Base-by-base conservation (phyloP, 1,140 invertebrate species). In the Drosophila nigrodunni region DNA sequence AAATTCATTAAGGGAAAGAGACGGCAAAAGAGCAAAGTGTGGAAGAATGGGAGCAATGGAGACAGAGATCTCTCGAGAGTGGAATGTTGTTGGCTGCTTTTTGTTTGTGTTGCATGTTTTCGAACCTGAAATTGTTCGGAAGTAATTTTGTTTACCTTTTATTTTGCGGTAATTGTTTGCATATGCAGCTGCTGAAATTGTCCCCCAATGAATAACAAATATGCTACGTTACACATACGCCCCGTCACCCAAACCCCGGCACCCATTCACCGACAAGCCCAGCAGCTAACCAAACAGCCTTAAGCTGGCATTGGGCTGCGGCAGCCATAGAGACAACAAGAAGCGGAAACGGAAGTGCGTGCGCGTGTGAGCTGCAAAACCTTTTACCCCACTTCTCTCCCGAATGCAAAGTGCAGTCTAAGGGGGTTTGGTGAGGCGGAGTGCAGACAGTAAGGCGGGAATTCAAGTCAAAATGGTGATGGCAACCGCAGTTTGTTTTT, bases 121-220 rank as follows among this genome's bases (percentile, higher is more conserved):
- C 74, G 66, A 77, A 69, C 66, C 83, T 59, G 83, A 87, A 87
- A 88, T 88, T 77, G 77, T 74, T 88, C 80, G 83, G 85, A 87
- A 87, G 77, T 87, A 88, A 87, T 87, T 88, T 88, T 88, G 83
- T 88, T 88, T 88, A 80, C 83, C 83, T 88, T 82, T 88, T 88
- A 88, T 89, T 88, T 80, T 80, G 83, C 70, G 83, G 77, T 83
- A 88, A 88, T 88, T 88, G 83, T 82, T 88, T 88, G 85, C 77
- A 88, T 86, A 83, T 88, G 85, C 80, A 88, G 83, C 80, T 78
- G 77, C 41, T 66, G 72, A 83, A 88, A 88, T 83, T 88, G 83
- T 88, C 80, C 76, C 59, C 61, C 72, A 69, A 73, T 76, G 79
- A 75, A 73, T 77, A 82, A 88, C 60, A 79, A 80, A 82, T 73